Base-by-base conservation (phyloP, 2,888 invertebrate species). In the Troglohyphantes excavatus region DNA sequence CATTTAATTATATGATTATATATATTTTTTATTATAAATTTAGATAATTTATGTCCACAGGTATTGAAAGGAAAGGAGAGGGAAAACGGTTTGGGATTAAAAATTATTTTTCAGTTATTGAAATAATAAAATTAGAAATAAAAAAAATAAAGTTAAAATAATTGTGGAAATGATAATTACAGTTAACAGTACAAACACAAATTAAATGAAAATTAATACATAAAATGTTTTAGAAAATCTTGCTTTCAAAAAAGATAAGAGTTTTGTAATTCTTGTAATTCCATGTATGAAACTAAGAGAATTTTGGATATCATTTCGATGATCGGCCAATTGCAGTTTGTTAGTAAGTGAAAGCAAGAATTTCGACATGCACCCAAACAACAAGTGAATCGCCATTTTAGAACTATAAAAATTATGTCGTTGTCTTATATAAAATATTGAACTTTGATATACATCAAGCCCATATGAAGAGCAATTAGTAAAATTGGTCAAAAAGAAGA, bases 311-410 rank as follows among this genome's bases (percentile, higher is more conserved):
- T 33, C 6, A 72, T 11, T n/a, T n/a, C 19, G 17, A 3, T 46
- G 46, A 33, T 19, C 17, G 33, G 7, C n/a, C 68, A 17, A 19
- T 27, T 65, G 23, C 13, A 65, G 26, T 27, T 63, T 9, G 39
- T 72, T 46, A 26, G 23, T 43, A 72, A 2, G 23, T 43, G 63
- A 63, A 63, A 39, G 63, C 61, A 63, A 63, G 76, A 78, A 78
- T 78, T 78, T 78, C 43, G 63, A 33, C 63, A 65, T 63, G 76
- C 76, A 39, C 39, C 23, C 39, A 78, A 78, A 63, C 75, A 75
- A 39, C 17, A 46, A 17, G n/a, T 6, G n/a, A 29, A 63, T 78
- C 63, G 76, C 61, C 33, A 39, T 26, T 23, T 63, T 63, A 23
- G 9, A 6, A 61, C 1, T 61, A 21, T 61, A n/a, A n/a, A n/a